Base-by-base conservation (phyloP, 2,888 invertebrate species). In the Macrophya annulata region DNA sequence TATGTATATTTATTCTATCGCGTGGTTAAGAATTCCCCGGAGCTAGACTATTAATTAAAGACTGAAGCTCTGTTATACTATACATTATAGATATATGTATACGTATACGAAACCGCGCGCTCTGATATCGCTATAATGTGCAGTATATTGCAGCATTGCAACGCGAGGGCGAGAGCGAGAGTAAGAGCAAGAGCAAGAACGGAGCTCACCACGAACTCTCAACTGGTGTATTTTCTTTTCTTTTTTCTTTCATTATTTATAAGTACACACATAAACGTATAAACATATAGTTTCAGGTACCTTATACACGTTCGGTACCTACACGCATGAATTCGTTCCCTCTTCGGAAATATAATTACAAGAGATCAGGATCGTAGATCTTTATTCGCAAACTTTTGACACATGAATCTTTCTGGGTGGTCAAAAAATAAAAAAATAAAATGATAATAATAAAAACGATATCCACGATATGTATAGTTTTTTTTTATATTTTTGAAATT, bases 41-140 rank as follows among this genome's bases (percentile, higher is more conserved):
- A 74, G 72, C 40, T 74, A 40, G n/a, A 45, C 72, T 74, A 74
- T 74, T 74, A 74, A 74, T 74, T 74, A 40, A 74, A 21, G 72
- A 55, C 21, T 43, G 21, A 68, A 31, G 31, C 68, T 25, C 31
- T 8, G 55, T 31, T 31, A 31, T 31, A 31, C 31, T 31, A 31
- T 31, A 31, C 31, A n/a, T 55, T 55, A 55, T n/a, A 55, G 2
- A 17, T 55, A n/a, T 55, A 55, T n/a, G n/a, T 8, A 17, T 55
- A n/a, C n/a, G 8, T 6, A 8, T 51, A 55, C 55, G n/a, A n/a
- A 6, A 17, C 5, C 55, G 5, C 8, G n/a, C 55, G 55, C n/a
- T 55, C 55, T n/a, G n/a, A 8, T 55, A 17, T 5, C 55, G n/a
- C 55, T 55, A 17, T 5, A n/a, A 15, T 43, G 8, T 43, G 8